Percentiles rank a stretch among this genome's conserved stretches.
phyloP scores from a whole-genome alignment of 2,113 vertebrate species.

The Lasiurus borealis region DNA sequence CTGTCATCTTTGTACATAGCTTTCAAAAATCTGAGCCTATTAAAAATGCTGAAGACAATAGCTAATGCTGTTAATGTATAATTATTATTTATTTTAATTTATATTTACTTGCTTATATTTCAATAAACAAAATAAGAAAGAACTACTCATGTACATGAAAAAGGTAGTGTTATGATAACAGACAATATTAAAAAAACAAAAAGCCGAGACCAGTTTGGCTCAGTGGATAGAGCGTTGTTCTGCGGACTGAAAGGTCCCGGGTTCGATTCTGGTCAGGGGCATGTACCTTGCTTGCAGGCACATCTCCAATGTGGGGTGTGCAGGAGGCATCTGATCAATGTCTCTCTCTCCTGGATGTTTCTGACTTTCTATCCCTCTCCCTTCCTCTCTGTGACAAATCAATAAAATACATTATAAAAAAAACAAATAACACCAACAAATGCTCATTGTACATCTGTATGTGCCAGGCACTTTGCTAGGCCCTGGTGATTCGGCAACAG shows the following conservation, averaged over 20 bases:
- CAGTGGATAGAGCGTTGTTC: no score
- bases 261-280: no score
- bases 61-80: background rate
- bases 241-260: no score
- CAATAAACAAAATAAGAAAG: background rate
- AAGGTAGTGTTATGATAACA: background rate
- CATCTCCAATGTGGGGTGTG: no score
- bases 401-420: background rate
- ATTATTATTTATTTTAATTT: background rate
- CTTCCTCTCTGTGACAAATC: no score
- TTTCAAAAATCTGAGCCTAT: background rate
- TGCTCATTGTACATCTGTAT: background rate
- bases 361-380: no score
- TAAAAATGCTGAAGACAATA: background rate
- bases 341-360: no score
- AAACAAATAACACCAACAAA: background rate
- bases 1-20: background rate
- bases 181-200: background rate
- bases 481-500: background rate
- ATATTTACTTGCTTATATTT: background rate
- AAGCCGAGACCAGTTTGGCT: no score
- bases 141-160: background rate
- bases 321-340: no score
- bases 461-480: background rate
- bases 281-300: no score